Percentiles rank a stretch among this genome's conserved stretches.
Conservation (phyloP, 2,797 vertebrate species). For the Lacerta viridis region DNA sequence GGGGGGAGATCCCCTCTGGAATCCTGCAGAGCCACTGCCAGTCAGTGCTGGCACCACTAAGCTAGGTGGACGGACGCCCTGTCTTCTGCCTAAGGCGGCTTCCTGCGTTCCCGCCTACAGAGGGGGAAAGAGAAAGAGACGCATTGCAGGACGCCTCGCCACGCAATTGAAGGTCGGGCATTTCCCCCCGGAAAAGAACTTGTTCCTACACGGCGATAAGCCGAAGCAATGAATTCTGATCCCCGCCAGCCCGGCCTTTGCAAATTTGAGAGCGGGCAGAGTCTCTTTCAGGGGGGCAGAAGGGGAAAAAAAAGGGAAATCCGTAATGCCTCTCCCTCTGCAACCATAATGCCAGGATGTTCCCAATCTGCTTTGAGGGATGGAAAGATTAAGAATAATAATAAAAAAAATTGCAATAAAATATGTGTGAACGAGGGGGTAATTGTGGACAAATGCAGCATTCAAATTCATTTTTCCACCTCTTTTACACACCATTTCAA, state of each 20-base stretch:
- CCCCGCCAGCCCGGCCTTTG: constrained; percentile 76
- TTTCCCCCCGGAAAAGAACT: constrained; percentile 46
- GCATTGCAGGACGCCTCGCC: background rate
- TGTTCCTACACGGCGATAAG: constrained; percentile 78
- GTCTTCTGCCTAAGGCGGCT: no score
- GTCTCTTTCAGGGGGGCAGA: constrained; percentile 77
- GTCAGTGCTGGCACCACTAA: no score
- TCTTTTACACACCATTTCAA: constrained; percentile 99
- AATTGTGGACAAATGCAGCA: constrained; percentile 99
- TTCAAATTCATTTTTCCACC: constrained; percentile 99
- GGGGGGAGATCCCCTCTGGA: no score
- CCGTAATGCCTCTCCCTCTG: constrained; percentile 82
- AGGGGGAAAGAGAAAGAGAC: no score
- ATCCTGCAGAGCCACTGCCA: no score
- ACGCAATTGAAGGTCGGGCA: constrained; percentile 27
- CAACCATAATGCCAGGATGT: constrained; percentile 85
- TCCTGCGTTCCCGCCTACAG: background rate
- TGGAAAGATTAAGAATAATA: constrained; percentile 90
- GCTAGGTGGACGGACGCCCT: no score
- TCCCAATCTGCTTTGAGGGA: constrained; percentile 95
- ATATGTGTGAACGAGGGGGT: constrained; percentile 98
- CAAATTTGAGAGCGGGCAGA: constrained; percentile 73
- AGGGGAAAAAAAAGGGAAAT: constrained; percentile 75
- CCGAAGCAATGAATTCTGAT: constrained; percentile 82
- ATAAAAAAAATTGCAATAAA: constrained; percentile 92